phyloP scores from a whole-genome alignment of 1,140 invertebrate species.

The Cotesia vestalis region DNA sequence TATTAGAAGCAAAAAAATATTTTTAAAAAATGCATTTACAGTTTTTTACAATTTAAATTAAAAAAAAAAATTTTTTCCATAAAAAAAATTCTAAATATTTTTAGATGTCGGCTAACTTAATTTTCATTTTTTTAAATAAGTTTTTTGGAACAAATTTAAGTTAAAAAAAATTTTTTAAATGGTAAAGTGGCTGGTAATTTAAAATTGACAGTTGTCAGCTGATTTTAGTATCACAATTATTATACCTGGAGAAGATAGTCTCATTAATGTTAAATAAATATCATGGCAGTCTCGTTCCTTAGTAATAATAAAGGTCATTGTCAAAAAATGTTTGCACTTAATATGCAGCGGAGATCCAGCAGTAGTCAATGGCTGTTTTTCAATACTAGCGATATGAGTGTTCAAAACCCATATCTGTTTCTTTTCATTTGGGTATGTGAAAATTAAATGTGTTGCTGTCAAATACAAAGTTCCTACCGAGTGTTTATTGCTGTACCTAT shows the following conservation, averaged over 20 bases:
- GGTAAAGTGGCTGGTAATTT: too few species aligned
- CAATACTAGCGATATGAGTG: slow-evolving; percentile 90
- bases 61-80: too few species aligned
- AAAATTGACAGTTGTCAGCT: too few species aligned
- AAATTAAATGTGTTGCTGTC: slow-evolving; percentile 95
- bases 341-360: slow-evolving; percentile 92
- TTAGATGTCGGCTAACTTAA: too few species aligned
- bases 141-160: slow-evolving; percentile 14
- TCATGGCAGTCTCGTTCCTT: slow-evolving; percentile 97
- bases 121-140: slow-evolving; percentile 28
- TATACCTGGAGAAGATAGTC: slow-evolving; percentile 90
- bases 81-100: too few species aligned
- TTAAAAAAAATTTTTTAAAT: too few species aligned
- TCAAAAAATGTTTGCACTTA: slow-evolving; percentile 95
- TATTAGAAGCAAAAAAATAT: too few species aligned
- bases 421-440: slow-evolving; percentile 91
- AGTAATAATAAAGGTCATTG: slow-evolving; percentile 93
- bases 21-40: too few species aligned
- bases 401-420: slow-evolving; percentile 97
- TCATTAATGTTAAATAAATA: slow-evolving; percentile 85
- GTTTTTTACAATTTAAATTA: too few species aligned
- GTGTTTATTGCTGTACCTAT: slow-evolving; percentile 90
- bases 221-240: too few species aligned
- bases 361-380: slow-evolving; percentile 89
- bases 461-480: slow-evolving; percentile 92